Base-by-base conservation (phyloP, 30 jellyfish, hydroid and myxozoan species). In the Sanderia malayensis region DNA sequence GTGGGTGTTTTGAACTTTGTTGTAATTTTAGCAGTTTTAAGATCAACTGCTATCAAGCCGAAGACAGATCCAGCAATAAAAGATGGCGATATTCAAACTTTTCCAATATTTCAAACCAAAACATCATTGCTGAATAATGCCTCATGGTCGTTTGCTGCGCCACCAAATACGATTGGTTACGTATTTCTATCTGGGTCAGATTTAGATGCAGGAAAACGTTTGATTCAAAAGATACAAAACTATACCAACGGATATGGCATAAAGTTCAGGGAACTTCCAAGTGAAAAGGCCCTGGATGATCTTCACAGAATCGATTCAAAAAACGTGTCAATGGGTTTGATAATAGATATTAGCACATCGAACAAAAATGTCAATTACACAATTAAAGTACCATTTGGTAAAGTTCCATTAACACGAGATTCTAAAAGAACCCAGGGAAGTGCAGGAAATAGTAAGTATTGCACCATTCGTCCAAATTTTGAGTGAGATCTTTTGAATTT, bases 1-100 rank as follows among this genome's bases (percentile, higher is more conserved):
- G 64, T 79, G 1, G 71, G 90, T 62, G 96, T 86, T 49, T 31
- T 79, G 71, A 78, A 86, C 46, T 86, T 86, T 58, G 89, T 86
- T 10, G 89, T 83, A 17, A 78, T 86, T 0, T 32, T 86, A 18
- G 96, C 89, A 18, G 70, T 79, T 23, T 26, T 86, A 3, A 71
- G 82, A 41, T 33, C 45, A 19, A 28, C 60, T 17, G 64, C 85
- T 2, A 69, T 75, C 15, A 72, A 55, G 44, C 87, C 88, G 46
- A 74, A 29, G 49, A 70, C 87, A 2, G 33, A 70, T 69, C 68
- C 71, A 27, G 73, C 94, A 13, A 46, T 74, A 0, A 31, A 45
- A 22, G 96, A 75, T 29, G 46, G 63, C 10, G 60, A 52, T 1
- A 46, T 78, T 30, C 77, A 81, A 18, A 17, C 80, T 8, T 68